Evolutionary conservation across 2,113 vertebrate species (phyloP), one percentile per base, ranked within the genome.

Genomic region (Orientallactaga bullata): DNA sequence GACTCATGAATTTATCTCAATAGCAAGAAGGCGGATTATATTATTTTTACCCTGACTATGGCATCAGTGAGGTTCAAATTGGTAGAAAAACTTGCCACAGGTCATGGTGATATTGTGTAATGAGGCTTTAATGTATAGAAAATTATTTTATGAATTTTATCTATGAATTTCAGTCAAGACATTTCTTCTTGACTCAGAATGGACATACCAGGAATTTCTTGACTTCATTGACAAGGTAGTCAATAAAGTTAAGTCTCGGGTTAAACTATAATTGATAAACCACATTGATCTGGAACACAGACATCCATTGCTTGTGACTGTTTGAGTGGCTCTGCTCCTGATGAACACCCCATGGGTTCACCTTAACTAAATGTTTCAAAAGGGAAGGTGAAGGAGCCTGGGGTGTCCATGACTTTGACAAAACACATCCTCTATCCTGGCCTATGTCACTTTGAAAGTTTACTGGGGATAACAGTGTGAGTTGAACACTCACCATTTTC

Each of bases 1-100:
- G 58, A 89, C 69, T 91, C 89, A 92, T 39, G 63, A 90, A 92
- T 90, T 73, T 81, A 83, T 95, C 68, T 58, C 58, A 58, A 30
- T 18, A 81, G 58, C 55, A 92, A 16, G 60, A 66, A 68, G 24
- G 84, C 1, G 58, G 76, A 91, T 83, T 91, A 32, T 83, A 94
- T 95, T 74, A 88, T 90, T 91, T 66, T 80, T 74, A 28, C n/a
- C 72, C 82, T 80, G 32, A 55, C 35, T 63, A 78, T 74, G 58
- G 39, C 6, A 88, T 1, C 68, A 90, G n/a, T 21, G 47, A 84
- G 39, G 12, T 24, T 83, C n/a, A 92, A 69, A 86, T 74, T 86
- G 28, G 47, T 87, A 47, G 88, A 95, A 86, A 81, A 63, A 78
- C 35, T 71, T 89, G 82, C 12, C 26, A 39, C 16, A 80, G 21